Conservation (phyloP, 2,113 vertebrate genomes). For the Triplophysa tibetana region DNA sequence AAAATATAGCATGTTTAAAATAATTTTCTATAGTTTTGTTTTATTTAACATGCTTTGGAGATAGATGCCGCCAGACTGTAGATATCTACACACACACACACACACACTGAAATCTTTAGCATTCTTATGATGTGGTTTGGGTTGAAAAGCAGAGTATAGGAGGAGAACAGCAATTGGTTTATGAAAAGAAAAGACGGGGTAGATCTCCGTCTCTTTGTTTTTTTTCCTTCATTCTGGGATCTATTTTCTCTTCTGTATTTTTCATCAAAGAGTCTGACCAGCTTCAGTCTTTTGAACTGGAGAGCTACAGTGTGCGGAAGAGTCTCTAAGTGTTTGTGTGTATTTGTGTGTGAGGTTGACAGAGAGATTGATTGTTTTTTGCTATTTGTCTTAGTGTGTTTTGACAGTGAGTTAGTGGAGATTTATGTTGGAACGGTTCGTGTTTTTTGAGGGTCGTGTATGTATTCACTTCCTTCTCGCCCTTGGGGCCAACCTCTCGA, state of each 20-base stretch:
- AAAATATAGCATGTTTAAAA: no score
- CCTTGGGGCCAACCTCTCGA: slow-evolving; percentile 52
- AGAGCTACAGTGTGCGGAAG: slow-evolving; percentile 1
- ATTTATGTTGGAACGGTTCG: slow-evolving; percentile 74
- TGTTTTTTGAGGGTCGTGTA: slow-evolving; percentile 47
- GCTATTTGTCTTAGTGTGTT: slow-evolving; percentile 41
- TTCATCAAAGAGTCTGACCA: slow-evolving; percentile 20
- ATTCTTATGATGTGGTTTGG: slow-evolving; percentile 66
- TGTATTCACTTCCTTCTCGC: slow-evolving; percentile 30
- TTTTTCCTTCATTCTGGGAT: slow-evolving; percentile 6
- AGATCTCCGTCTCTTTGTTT: slow-evolving; percentile 30
- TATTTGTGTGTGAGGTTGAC: slow-evolving; percentile 62
- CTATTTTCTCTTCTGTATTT: neutral
- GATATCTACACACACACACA: neutral
- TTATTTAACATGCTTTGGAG: no score
- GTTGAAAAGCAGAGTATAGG: slow-evolving; percentile 39
- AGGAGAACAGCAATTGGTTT: neutral
- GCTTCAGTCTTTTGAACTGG: slow-evolving; percentile 66
- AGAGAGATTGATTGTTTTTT: slow-evolving; percentile 31
- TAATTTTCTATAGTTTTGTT: no score
- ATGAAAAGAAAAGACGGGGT: slow-evolving; percentile 48
- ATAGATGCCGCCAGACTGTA: no score
- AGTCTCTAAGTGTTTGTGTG: slow-evolving; percentile 29
- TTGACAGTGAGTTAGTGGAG: slow-evolving; percentile 71
- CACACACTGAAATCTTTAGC: slow-evolving; percentile 38